Percentiles rank a stretch among this genome's conserved stretches.
Conservation (phyloP, 2,113 vertebrate species). For the Gopherus flavomarginatus region DNA sequence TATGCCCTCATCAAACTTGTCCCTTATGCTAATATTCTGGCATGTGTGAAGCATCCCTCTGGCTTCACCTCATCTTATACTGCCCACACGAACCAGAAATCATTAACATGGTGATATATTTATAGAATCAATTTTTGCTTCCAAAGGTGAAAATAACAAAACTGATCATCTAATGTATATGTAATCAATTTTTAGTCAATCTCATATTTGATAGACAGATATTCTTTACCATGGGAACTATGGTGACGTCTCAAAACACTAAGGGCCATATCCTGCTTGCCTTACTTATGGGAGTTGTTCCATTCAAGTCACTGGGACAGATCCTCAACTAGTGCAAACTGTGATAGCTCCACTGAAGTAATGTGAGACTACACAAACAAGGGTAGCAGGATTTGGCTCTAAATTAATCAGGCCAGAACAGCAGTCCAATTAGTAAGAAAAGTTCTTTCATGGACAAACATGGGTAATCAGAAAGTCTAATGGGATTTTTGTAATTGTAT, state of each 20-base stretch:
- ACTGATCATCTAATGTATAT: background rate
- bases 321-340: background rate
- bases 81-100: no score
- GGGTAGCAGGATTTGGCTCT: background rate
- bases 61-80: background rate
- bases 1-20: background rate
- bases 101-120: background rate
- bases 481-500: background rate
- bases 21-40: background rate
- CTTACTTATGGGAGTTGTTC: background rate
- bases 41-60: background rate
- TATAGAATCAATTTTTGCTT: background rate
- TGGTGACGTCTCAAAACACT: background rate
- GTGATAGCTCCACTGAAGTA: background rate
- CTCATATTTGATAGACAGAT: background rate
- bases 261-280: background rate
- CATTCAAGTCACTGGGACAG: background rate
- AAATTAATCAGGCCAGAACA: background rate
- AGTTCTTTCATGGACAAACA: background rate
- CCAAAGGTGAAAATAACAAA: background rate
- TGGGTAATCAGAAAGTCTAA: background rate
- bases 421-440: background rate
- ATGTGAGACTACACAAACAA: no score
- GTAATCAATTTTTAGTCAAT: background rate
- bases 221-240: background rate